phyloP scores from a whole-genome alignment of 2,888 invertebrate species.

The Julus scandinavius region DNA sequence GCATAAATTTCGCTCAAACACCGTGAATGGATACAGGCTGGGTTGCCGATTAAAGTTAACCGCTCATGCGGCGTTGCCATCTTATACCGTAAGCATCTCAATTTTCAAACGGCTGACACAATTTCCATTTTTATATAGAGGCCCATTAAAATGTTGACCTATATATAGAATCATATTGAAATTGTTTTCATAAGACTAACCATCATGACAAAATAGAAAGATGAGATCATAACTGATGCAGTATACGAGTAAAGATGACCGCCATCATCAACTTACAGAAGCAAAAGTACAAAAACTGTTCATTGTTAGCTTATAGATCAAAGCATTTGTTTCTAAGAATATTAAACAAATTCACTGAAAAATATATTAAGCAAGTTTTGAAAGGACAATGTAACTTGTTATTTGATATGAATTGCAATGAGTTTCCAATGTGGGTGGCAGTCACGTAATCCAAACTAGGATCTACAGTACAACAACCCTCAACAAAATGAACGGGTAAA shows the following conservation, averaged over 20 bases:
- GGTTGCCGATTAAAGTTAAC: slow-evolving; percentile 16
- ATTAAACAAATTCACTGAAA: no score
- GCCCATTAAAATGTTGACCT: background rate
- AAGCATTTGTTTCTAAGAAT: no score
- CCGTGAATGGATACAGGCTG: background rate
- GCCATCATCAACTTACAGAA: no score
- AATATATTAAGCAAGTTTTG: no score
- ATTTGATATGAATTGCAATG: no score
- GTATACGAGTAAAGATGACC: no score
- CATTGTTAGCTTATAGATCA: no score
- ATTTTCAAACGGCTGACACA: background rate
- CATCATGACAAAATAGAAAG: background rate
- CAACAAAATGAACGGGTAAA: background rate
- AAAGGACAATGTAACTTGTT: no score
- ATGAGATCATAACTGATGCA: no score
- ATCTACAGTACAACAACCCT: background rate
- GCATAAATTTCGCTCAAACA: background rate
- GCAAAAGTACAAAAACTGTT: no score
- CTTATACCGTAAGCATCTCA: background rate
- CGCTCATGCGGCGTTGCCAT: background rate
- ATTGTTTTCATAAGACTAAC: background rate
- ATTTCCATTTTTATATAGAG: background rate
- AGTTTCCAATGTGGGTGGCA: background rate
- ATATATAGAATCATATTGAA: background rate
- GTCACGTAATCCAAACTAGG: background rate